Conservation (phyloP, 37 sponge, comb jelly and placozoan species). For the Axinella damicornis region DNA sequence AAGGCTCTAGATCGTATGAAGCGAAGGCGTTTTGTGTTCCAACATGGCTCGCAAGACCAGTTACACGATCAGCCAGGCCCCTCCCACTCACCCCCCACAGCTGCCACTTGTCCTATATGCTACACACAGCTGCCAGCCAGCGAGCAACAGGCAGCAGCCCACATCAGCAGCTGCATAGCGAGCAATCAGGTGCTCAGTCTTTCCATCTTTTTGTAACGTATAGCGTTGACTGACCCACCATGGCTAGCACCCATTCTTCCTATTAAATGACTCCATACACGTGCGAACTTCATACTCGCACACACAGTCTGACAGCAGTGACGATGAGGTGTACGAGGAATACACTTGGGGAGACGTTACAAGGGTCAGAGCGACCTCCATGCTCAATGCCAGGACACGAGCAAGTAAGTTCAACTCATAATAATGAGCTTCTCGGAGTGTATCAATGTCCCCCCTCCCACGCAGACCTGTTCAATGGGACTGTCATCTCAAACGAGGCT, state of each 20-base stretch:
- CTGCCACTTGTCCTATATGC: conserved; percentile 4
- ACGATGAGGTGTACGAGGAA: conserved; percentile 31
- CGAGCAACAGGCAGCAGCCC: neutral
- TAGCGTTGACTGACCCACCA: too few species aligned
- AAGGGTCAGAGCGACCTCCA: conserved; percentile 38
- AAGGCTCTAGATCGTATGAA: neutral
- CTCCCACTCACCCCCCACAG: neutral
- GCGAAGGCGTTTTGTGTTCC: neutral
- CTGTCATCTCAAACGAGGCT: neutral
- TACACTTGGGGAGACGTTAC: conserved; percentile 51
- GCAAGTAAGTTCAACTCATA: conserved; percentile 10
- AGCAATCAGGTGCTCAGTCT: too few species aligned
- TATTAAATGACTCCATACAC: too few species aligned
- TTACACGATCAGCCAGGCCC: neutral
- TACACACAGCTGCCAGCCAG: neutral
- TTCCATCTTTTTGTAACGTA: too few species aligned
- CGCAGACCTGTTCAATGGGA: conserved; percentile 41
- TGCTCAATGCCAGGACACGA: conserved; percentile 29
- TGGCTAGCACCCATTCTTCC: too few species aligned
- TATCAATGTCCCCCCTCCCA: neutral
- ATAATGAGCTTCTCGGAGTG: too few species aligned
- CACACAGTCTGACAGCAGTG: conserved; percentile 4
- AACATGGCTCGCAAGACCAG: neutral
- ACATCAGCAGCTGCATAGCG: conserved; percentile 1
- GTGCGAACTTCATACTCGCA: too few species aligned